phyloP scores from a whole-genome alignment of 2,888 invertebrate genomes.

The Scelioninae gen. 1 region DNA sequence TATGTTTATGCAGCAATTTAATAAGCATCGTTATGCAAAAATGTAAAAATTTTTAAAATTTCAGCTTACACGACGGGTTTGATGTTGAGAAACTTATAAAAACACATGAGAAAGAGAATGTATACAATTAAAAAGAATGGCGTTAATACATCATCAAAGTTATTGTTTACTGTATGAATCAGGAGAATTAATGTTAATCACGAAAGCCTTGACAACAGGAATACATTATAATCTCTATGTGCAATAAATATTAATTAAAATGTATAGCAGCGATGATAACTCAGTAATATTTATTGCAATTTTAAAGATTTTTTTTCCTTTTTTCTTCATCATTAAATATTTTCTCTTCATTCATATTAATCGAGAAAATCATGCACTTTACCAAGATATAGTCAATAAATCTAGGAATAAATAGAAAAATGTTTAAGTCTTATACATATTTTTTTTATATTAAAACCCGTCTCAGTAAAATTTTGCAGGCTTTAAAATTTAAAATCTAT shows the following conservation, averaged over 20 bases:
- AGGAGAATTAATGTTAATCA: constrained; percentile 27
- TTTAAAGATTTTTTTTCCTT: neutral
- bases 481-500: no score
- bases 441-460: no score
- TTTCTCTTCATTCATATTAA: no score
- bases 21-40: no score
- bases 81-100: neutral
- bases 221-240: constrained; percentile 1
- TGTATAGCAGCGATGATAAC: constrained; percentile 2
- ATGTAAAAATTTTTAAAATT: no score
- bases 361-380: no score
- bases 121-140: constrained; percentile 6
- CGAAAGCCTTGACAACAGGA: constrained; percentile 21
- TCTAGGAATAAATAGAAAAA: no score
- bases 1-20: no score
- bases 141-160: constrained; percentile 15
- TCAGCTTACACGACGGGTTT: no score
- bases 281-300: neutral
- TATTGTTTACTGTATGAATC: constrained; percentile 34
- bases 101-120: neutral
- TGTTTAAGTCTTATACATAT: no score
- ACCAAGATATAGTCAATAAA: no score
- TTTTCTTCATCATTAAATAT: neutral
- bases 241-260: constrained; percentile 25
- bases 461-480: no score